A percentile compares a stretch with the other conserved stretches of the same genome.
Evolutionary conservation across 92 coral and sea anemone genomes (phyloP).

Genomic region (Montipora capitata): DNA sequence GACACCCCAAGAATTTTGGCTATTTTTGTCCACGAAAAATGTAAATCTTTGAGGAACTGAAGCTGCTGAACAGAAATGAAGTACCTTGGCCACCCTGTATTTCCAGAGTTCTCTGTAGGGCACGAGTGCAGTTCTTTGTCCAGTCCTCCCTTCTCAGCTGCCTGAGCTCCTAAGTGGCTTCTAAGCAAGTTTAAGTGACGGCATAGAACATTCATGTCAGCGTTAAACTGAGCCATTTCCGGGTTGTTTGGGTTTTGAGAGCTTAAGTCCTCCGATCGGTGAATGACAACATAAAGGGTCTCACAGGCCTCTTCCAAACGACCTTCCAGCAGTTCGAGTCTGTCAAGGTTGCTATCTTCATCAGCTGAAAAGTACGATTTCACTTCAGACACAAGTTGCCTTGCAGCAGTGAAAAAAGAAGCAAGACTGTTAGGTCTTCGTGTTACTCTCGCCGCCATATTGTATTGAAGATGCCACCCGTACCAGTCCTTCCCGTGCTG

Average conservation of each 20-base stretch:
- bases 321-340: not conserved
- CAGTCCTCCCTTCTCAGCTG: constrained; percentile 7
- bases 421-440: not conserved
- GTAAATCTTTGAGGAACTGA: not conserved
- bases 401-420: no score
- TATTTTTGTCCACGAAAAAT: no score
- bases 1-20: no score
- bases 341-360: constrained; percentile 4
- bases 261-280: constrained; percentile 8
- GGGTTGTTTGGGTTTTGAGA: constrained; percentile 9
- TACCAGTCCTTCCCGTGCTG: constrained; percentile 5
- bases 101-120: constrained; percentile 1
- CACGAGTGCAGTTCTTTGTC: constrained; percentile 14
- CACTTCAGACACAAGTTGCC: not conserved
- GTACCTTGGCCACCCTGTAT: not conserved
- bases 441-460: not conserved
- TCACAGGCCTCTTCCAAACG: constrained; percentile 11
- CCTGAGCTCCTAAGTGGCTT: constrained; percentile 15
- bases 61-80: not conserved
- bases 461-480: constrained; percentile 5
- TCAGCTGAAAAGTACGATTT: not conserved
- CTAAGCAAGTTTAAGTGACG: not conserved
- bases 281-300: constrained; percentile 7
- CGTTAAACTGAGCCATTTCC: constrained; percentile 5
- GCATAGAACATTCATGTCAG: not conserved